Base-by-base conservation (phyloP, 2,888 invertebrate genomes). In the Cataglyphis rosenhaueri region DNA sequence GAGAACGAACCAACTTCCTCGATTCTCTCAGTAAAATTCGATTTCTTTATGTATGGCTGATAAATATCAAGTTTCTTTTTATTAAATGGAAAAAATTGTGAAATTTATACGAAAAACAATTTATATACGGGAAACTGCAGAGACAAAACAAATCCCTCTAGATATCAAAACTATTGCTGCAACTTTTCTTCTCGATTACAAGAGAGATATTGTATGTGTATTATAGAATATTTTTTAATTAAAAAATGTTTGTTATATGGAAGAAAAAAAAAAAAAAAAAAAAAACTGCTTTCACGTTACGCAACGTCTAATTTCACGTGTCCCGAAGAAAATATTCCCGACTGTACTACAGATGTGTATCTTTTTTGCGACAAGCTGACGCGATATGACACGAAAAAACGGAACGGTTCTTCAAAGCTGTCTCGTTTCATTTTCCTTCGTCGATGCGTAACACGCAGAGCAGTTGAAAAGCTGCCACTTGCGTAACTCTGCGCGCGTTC, bases 1-100 rank as follows among this genome's bases (percentile, higher is more conserved):
- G 75, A 83, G 82, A 85, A 89, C 76, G 71, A 75, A 25, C 32
- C 3, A 59, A 48, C 70, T 78, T 81, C 81, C 82, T 76, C 44
- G 68, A 48, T 68, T 82, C 55, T 57, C 44, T 68, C 35, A 61
- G 79, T 78, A 82, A 88, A 88, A 86, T 84, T 44, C 18, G 3
- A 59, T 32, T 59, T 59, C 44, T 55, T 65, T 48, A 48, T 18
- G 6, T 8, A 18, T 18, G 25, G 15, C 6, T 25, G 41, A 68
- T 15, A 59, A 38, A 12, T 52, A 65, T 41, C 59, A n/a, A 64
- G 38, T 8, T 21, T 52, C 1, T 65, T 66, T n/a, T 75, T 81
- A 38, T n/a, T 79, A 76, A 78, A 76, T 83, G 10, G 29, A 78
- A 48, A 62, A 78, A 48, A 62, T 62, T 57, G 10, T n/a, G 29